phyloP scores from a whole-genome alignment of 1,140 invertebrate species.

The Drosophila santomea region DNA sequence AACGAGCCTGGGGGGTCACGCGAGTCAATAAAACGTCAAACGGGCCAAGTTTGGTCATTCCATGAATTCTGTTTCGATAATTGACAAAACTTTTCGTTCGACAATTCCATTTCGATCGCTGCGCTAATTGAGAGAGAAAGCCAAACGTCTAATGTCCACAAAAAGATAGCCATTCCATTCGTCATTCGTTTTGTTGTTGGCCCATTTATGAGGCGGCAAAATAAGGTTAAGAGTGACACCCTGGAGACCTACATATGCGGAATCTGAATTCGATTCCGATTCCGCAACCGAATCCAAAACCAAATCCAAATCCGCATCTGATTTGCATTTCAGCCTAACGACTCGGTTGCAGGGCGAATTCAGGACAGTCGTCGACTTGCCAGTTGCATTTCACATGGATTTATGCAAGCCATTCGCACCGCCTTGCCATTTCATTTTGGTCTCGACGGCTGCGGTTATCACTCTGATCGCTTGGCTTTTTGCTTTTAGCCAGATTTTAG shows the following conservation, averaged over 20 bases:
- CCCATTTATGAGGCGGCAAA: slow-evolving; percentile 71
- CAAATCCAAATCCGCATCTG: slow-evolving; percentile 35
- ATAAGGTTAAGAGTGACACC: slow-evolving; percentile 81
- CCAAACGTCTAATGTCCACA: slow-evolving; percentile 15
- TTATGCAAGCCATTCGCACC: slow-evolving; percentile 79
- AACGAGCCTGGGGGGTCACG: slow-evolving; percentile 36
- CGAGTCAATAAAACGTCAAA: slow-evolving; percentile 48
- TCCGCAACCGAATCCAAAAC: slow-evolving; percentile 19
- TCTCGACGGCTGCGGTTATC: slow-evolving; percentile 19
- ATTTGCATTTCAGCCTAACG: slow-evolving; percentile 73
- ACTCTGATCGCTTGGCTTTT: slow-evolving; percentile 19
- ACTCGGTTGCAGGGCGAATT: slow-evolving; percentile 19
- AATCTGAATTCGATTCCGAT: slow-evolving; percentile 24
- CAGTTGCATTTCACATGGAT: slow-evolving; percentile 76
- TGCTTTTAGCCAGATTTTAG: neutral
- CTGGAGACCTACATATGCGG: slow-evolving; percentile 74
- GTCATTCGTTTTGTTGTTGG: slow-evolving; percentile 36
- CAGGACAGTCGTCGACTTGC: slow-evolving; percentile 25
- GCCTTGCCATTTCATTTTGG: slow-evolving; percentile 69
- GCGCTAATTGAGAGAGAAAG: slow-evolving; percentile 52
- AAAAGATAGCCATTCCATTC: slow-evolving; percentile 21
- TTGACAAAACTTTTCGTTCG: slow-evolving; percentile 41
- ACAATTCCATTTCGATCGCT: slow-evolving; percentile 32
- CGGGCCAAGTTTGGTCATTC: slow-evolving; percentile 29
- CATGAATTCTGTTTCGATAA: slow-evolving; percentile 42